Evolutionary conservation across 2,113 vertebrate species (phyloP).

Genomic region (Hypomesus transpacificus): DNA sequence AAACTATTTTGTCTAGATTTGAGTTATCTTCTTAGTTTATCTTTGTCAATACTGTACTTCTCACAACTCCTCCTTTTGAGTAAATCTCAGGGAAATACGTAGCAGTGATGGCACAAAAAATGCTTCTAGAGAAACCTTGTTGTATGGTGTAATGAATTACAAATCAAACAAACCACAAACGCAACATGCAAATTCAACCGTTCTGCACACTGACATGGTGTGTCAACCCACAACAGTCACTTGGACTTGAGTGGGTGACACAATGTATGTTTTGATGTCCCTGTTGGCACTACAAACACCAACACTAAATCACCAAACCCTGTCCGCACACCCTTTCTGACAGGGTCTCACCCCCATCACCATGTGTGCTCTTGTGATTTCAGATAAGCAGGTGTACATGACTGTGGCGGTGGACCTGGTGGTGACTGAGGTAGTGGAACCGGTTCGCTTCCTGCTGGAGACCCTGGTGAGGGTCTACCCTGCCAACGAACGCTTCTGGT

Average conservation of each 20-base stretch:
- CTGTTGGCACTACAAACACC: not conserved
- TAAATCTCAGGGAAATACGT: no score
- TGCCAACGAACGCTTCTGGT: conserved; percentile 95
- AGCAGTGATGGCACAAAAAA: no score
- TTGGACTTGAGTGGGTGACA: not conserved
- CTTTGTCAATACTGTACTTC: no score
- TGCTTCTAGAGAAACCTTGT: no score
- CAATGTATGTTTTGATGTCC: not conserved
- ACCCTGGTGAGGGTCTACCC: conserved; percentile 88
- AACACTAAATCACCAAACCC: not conserved
- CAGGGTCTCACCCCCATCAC: not conserved
- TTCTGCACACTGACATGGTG: not conserved
- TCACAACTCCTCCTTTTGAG: no score
- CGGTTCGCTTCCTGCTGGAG: conserved; percentile 92
- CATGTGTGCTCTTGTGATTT: not conserved
- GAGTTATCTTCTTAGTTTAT: no score
- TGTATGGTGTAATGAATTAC: no score
- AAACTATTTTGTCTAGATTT: no score
- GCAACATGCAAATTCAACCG: not conserved
- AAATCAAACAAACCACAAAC: not conserved
- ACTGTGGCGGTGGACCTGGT: conserved; percentile 97
- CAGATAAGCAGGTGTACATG: conserved; percentile 94
- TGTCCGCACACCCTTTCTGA: no score
- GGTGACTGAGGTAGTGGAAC: conserved; percentile 91
- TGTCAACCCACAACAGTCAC: not conserved